Base-by-base conservation (phyloP, 2,888 invertebrate genomes). In the Trichogramma dendrolimi region DNA sequence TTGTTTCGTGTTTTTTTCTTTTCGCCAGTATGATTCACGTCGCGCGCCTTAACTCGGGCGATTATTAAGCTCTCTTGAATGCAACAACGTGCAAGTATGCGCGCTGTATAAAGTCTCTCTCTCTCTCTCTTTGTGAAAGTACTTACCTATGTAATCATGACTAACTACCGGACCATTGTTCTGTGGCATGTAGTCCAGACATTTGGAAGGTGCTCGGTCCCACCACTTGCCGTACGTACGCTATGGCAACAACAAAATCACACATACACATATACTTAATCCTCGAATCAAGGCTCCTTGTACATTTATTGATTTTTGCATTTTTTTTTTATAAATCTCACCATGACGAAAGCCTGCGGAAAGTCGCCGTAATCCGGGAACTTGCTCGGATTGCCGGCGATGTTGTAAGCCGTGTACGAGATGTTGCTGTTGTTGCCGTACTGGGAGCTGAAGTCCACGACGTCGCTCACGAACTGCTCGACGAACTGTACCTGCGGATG, bases 331-430 rank as follows among this genome's bases (percentile, higher is more conserved):
- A 27, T 39, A 39, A 14, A 61, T 49, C 46, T 82, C 82, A 94
- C 95, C 87, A 94, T 89, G 62, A 92, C 91, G 82, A 91, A 95
- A 10, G 93, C 89, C 79, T 93, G 89, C 7, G 93, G 91, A 81
- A 91, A 94, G 77, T 96, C 95, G 14, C 95, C 95, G 79, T 94
- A 94, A 67, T 87, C 86, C 0, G 95, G 95, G 81, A 88, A 95
- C 77, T 91, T 90, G 40, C 87, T 87, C 8, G 91, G 91, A 70
- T 89, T 87, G 6, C 94, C 94, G 57, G 89, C 87, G 61, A 96
- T 84, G 81, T 95, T 95, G 58, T 87, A 85, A 5, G 93, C 94
- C 4, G 92, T 90, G 75, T 95, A 95, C 0, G 92, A 93, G 75
- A 92, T 90, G 80, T 92, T 92, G 65, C 87, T 88, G 78, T 89